Evolutionary conservation across 2,888 invertebrate species (phyloP), one percentile per base, ranked within the genome.

Genomic region (Sarcophaga carnaria): DNA sequence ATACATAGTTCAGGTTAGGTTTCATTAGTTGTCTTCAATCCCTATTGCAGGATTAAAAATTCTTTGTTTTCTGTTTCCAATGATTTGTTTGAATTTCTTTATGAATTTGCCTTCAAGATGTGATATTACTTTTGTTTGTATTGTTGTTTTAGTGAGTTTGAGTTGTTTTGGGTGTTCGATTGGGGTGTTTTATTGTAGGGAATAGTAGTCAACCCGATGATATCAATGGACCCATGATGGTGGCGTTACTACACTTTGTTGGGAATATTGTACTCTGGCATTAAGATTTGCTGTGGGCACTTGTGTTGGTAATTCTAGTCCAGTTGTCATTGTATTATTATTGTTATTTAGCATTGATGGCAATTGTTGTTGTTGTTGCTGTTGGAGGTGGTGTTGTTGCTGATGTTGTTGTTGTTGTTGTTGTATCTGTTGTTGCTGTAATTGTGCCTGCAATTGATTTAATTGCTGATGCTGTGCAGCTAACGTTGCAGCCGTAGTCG

Each of bases 221-320:
- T 79, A 87, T 89, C 92, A 94, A 90, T 94, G 93, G 88, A 94
- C 93, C 93, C 93, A 94, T 14, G 93, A 93, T 49, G 93, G 93
- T 84, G 93, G 91, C 88, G 93, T 93, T 85, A 93, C 93, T 85
- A 93, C 93, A 89, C 91, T 93, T 80, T 95, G 94, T 90, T 95
- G 94, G 85, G 92, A 90, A 90, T 93, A 93, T 91, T 93, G 93
- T 81, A 93, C 93, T 79, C 92, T 90, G 89, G 94, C 94, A 89
- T 95, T 95, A 2, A 95, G 94, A 89, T 95, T 95, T 66, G 95
- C 94, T 25, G 94, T 94, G n/a, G 94, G 94, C 93, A 94, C 93
- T 88, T 93, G 94, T 88, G 92, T 91, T 88, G 92, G 89, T 90
- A 93, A 88, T 81, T 92, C 91, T 80, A 91, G 83, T 22, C 90